Conservation (phyloP, 2,797 vertebrate species). For the Agapornis canus region DNA sequence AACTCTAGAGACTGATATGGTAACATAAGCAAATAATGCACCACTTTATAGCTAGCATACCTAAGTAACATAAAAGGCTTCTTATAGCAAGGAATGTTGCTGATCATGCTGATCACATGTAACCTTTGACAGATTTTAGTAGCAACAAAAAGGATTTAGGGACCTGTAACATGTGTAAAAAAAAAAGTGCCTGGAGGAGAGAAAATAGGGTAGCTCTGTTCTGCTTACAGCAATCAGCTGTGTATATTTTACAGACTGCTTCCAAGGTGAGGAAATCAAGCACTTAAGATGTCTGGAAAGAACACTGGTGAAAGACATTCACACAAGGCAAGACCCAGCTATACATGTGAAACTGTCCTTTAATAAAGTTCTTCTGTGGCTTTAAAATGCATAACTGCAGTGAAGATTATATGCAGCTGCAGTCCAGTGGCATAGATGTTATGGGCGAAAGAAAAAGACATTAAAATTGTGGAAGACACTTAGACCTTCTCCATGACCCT, state of each 20-base stretch:
- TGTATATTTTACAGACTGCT: not conserved
- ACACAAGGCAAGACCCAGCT: not conserved
- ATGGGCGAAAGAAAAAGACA: not conserved
- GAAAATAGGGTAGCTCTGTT: not conserved
- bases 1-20: not conserved
- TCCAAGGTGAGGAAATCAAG: not conserved
- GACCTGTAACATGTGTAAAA: not conserved
- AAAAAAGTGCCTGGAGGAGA: not conserved
- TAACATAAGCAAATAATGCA: not conserved
- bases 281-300: not conserved
- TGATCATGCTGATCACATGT: not conserved
- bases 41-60: not conserved
- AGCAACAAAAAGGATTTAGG: not conserved
- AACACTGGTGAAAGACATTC: not conserved
- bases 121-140: not conserved
- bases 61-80: not conserved
- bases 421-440: not conserved
- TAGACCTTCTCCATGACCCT: not conserved
- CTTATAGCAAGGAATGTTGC: not conserved
- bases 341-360: not conserved
- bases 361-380: not conserved
- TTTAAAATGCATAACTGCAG: not conserved
- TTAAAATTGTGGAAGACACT: not conserved
- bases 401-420: not conserved
- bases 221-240: not conserved